Evolutionary conservation across 2,888 invertebrate species (phyloP), one percentile per base, ranked within the genome.

Genomic region (Amblyjoppa proteus): DNA sequence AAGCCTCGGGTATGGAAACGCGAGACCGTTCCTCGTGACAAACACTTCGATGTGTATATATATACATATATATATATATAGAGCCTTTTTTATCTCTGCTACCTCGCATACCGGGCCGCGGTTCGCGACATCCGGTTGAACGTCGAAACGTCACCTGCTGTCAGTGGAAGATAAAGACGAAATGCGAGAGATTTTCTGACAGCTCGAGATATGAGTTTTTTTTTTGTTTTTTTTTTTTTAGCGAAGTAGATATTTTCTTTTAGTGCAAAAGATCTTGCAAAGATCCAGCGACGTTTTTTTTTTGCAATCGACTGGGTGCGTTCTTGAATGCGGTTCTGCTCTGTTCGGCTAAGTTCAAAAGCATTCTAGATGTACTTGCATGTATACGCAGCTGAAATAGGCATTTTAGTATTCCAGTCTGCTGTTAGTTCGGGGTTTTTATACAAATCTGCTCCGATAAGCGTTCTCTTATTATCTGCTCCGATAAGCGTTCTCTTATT

Each of bases 111-210:
- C 56, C 56, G 56, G 56, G 56, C 56, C 3, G 25, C 56, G 7
- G 20, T 56, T n/a, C 38, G 20, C 70, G 70, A 81, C 79, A 70
- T 82, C 81, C 78, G 81, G 84, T 61, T 78, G 41, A 51, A 68
- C 80, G 71, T 41, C 58, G 25, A 49, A 81, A 81, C 85, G 81
- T 85, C 81, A 77, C 68, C 70, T 49, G 66, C 66, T 70, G 49
- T 64, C 64, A 28, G 61, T 61, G 31, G 4, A 20, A 16, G 20
- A 56, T 25, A 56, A 6, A 56, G 13, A 56, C 4, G 9, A 25
- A 20, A 56, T 16, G 7, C 69, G 64, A 61, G 70, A 7, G 31
- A 25, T 69, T 81, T 75, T 73, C 41, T 81, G 81, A 82, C 81
- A 79, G 75, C 70, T 25, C 56, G 25, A 25, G 3, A 25, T 56